phyloP scores from a whole-genome alignment of 2,113 vertebrate genomes.

The Aix galericulata region DNA sequence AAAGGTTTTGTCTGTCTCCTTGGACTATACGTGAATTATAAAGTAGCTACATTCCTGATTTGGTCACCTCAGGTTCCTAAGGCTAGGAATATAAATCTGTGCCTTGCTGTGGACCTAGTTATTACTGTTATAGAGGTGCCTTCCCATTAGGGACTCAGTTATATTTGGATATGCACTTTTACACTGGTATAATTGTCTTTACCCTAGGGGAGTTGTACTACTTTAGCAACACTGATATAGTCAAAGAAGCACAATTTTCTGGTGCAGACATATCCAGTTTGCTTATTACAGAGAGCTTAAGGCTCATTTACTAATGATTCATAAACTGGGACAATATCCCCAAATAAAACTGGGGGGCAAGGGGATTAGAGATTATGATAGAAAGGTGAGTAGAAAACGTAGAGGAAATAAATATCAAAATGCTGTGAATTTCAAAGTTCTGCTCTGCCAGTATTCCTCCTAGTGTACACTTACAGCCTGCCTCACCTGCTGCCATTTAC shows the following conservation, averaged over 20 bases:
- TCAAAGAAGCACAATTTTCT: conserved; percentile 49
- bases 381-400: background rate
- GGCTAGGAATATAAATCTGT: conserved; percentile 24
- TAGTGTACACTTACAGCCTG: accelerated
- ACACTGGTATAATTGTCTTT: conserved; percentile 61
- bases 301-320: conserved; percentile 5
- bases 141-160: background rate
- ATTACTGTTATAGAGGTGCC: conserved; percentile 43
- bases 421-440: background rate
- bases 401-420: background rate
- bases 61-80: conserved; percentile 33
- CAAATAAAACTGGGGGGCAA: background rate
- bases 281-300: background rate
- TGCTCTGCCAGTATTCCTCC: background rate
- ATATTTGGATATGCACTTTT: conserved; percentile 65
- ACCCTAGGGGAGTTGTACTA: conserved; percentile 65
- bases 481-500: background rate
- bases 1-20: background rate
- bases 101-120: conserved; percentile 49
- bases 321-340: conserved; percentile 22
- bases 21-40: background rate
- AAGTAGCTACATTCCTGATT: background rate
- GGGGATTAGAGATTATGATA: background rate
- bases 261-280: background rate
- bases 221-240: conserved; percentile 42